Evolutionary conservation across 2,888 invertebrate genomes (phyloP), one percentile per base, ranked within the genome.

Genomic region (Euzophera pinguis): DNA sequence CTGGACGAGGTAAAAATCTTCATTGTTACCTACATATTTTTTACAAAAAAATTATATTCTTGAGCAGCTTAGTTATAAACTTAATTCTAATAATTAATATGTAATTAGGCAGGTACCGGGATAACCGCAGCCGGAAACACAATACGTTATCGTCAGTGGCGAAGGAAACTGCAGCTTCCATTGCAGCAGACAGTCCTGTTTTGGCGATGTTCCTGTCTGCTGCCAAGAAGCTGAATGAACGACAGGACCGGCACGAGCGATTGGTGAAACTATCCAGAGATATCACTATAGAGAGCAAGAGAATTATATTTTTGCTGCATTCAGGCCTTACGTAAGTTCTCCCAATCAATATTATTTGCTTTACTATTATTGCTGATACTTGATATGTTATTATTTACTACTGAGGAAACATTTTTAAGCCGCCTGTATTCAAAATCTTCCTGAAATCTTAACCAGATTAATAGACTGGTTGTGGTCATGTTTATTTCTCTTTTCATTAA

Each of bases 281-380:
- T 71, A 92, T 97, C 14, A 97, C 97, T 0, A 96, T 97, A 61
- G 97, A 97, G 71, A 96, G 97, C 80, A 98, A 98, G 75, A 89
- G 97, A 55, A 94, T 96, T 4, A 98, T 98, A 62, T 98, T 97
- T 76, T 81, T 96, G 9, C 81, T 98, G 14, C 98, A 98, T 76
- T 94, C 95, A 32, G 90, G 94, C 54, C 73, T 86, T 42, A 84
- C 88, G 93, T 93, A 69, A 80, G 85, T 71, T 53, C 17, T 34
- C n/a, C 7, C 27, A 3, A 5, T 22, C 2, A 5, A 22, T 22
- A 5, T 22, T 22, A 22, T 3, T 2, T 3, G 5, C 5, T 22
- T 22, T 22, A 3, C 22, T 22, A 3, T 5, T 22, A 22, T n/a
- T n/a, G 22, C 5, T 22, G 5, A 22, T 22, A 3, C 5, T 22